phyloP scores from a whole-genome alignment of 1,140 invertebrate genomes.

The Adoxophyes honmai region DNA sequence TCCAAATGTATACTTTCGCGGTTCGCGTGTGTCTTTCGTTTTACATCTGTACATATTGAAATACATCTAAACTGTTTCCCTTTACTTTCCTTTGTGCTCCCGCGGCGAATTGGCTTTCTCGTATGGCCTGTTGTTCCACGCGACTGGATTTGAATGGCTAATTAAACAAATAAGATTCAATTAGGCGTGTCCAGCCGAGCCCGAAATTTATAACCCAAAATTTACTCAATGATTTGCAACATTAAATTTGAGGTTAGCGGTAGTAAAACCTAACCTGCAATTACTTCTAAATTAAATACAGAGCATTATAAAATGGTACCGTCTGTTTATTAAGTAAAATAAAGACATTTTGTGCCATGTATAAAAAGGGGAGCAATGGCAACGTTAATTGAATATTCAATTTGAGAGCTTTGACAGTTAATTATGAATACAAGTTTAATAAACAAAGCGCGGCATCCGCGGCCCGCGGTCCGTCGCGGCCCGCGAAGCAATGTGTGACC shows the following conservation, averaged over 20 bases:
- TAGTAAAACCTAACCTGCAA: background rate
- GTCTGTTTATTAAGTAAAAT: no score
- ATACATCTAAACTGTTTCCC: no score
- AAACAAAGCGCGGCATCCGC: no score
- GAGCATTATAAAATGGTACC: no score
- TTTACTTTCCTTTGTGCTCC: no score
- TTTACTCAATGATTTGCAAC: conserved; percentile 11
- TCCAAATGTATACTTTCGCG: background rate
- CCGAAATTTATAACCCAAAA: background rate
- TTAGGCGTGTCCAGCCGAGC: conserved; percentile 2
- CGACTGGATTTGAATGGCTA: background rate
- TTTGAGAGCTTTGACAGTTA: no score
- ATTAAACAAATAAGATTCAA: conserved; percentile 3
- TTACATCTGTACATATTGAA: background rate
- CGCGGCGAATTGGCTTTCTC: no score
- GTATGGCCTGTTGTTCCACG: background rate
- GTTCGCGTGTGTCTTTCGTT: background rate
- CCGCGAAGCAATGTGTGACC: conserved; percentile 43
- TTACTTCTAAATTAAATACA: no score
- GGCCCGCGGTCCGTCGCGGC: no score
- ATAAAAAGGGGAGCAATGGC: conserved; percentile 15
- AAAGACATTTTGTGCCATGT: conserved; percentile 28
- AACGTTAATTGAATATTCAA: no score
- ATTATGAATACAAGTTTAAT: no score
- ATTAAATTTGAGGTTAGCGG: background rate